Percentiles rank a stretch among this genome's conserved stretches.
Evolutionary conservation across 1,140 invertebrate species (phyloP).

Genomic region (Conus ventricosus): DNA sequence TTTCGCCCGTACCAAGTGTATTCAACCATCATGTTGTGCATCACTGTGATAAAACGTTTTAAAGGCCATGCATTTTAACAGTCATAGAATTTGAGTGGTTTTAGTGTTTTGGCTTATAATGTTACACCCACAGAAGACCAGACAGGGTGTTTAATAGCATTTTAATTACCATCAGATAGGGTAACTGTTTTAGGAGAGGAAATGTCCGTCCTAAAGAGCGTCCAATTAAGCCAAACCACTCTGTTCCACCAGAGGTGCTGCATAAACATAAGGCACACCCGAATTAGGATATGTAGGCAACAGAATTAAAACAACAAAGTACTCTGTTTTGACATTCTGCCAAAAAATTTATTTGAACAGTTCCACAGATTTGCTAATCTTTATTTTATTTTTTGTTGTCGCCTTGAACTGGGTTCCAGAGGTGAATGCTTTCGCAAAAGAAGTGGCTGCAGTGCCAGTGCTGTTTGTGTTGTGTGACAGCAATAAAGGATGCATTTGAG

Average conservation of each 20-base stretch:
- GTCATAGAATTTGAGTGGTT: too few relatives aligned
- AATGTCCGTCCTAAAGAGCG: conserved; percentile 59
- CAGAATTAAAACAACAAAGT: conserved; percentile 88
- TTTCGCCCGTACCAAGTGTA: conserved; percentile 74
- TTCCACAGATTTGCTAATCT: conserved; percentile 98
- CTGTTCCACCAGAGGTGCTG: conserved; percentile 61
- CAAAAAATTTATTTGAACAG: conserved; percentile 97
- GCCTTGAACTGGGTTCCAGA: conserved; percentile 93
- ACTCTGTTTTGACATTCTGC: conserved; percentile 95
- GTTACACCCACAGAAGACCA: too few relatives aligned
- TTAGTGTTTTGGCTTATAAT: too few relatives aligned
- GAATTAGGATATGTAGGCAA: conserved; percentile 81
- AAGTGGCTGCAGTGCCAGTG: conserved; percentile 90
- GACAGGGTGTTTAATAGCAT: too few relatives aligned
- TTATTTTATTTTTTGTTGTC: conserved; percentile 97
- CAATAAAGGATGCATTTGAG: conserved; percentile 97
- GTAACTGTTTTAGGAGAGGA: conserved; percentile 24
- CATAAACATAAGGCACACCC: conserved; percentile 84
- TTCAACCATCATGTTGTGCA: conserved; percentile 91
- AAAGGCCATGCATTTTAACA: too few relatives aligned
- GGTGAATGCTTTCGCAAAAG: conserved; percentile 94
- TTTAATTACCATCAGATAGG: not conserved
- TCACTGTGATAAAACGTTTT: conserved; percentile 87
- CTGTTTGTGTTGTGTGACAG: conserved; percentile 93
- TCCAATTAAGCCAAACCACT: conserved; percentile 70